Base-by-base conservation (phyloP, 1,140 invertebrate genomes). In the Drosophila sechellia region DNA sequence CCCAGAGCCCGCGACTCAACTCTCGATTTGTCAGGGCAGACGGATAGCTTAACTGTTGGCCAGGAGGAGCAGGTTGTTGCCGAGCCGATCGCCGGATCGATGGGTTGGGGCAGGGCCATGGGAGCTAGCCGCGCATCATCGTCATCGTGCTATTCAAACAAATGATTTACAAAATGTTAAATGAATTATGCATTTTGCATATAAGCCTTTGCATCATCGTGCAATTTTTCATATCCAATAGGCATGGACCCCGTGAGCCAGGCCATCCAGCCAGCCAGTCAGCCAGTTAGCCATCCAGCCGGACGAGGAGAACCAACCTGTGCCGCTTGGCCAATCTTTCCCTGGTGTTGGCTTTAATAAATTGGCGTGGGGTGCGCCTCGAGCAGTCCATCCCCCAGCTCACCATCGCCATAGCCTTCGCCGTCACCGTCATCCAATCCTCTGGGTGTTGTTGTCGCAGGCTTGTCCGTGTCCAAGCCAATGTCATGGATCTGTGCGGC, bases 91-190 rank as follows among this genome's bases (percentile, higher is more conserved):
- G 22, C 22, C 22, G 25, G 59, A 54, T 63, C 50, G 74, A 22
- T 37, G 56, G 35, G 13, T 22, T 56, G 49, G 61, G 54, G 43
- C 35, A 43, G 58, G 72, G 25, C 45, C 58, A 49, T 58, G 65
- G 48, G 54, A 61, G 50, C 68, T 63, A 57, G 54, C 66, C 53
- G 65, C 43, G 56, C 75, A 83, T 87, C 83, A 59, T 75, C 84
- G 76, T 87, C 84, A 89, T 89, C 84, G 85, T 89, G 83, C 87
- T 90, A 90, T 90, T 90, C 87, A 83, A 90, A 90, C 87, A 90
- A 90, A 90, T 90, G 81, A 90, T 90, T 87, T 90, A 90, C 87
- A 90, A 90, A 90, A 90, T 90, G 87, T 87, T 90, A 90, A 90
- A 90, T 90, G 87, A 90, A 90, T 90, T 90, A 90, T 90, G 87